Evolutionary conservation across 2,797 vertebrate species (phyloP).

Genomic region (Manis pentadactyla): DNA sequence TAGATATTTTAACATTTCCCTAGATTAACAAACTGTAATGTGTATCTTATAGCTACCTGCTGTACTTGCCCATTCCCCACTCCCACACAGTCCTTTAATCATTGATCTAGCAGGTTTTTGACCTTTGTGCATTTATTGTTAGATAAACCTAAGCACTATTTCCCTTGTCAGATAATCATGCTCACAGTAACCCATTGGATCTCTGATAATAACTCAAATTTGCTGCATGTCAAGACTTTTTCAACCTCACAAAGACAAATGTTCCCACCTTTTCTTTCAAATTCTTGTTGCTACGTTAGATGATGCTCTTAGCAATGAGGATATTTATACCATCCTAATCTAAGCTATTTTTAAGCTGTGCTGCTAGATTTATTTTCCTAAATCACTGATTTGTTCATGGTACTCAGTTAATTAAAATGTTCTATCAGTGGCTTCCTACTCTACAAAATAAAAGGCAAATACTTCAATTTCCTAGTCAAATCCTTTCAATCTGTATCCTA

Average conservation of each 20-base stretch:
- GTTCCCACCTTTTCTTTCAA: neutral
- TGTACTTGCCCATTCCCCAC: neutral
- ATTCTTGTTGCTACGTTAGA: neutral
- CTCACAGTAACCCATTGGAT: neutral
- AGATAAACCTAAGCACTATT: neutral
- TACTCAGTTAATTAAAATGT: conserved; percentile 1
- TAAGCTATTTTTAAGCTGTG: neutral
- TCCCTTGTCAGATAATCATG: neutral
- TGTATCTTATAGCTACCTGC: neutral
- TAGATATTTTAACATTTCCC: neutral
- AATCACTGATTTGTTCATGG: neutral
- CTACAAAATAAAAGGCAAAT: neutral
- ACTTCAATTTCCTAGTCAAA: neutral
- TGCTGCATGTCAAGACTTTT: neutral
- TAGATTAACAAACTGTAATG: neutral
- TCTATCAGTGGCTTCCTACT: neutral
- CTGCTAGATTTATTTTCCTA: neutral
- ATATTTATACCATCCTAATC: neutral
- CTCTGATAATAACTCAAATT: neutral
- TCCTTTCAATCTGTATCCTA: neutral
- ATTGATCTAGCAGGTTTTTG: neutral
- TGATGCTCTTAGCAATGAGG: neutral
- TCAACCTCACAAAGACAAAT: neutral
- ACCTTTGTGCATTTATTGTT: neutral
- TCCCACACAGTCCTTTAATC: neutral